These are phyloP conservation scores for Melieria crassipennis DNA, from an alignment of 2,888 invertebrate species.

Conservation along the genomic window DNA sequence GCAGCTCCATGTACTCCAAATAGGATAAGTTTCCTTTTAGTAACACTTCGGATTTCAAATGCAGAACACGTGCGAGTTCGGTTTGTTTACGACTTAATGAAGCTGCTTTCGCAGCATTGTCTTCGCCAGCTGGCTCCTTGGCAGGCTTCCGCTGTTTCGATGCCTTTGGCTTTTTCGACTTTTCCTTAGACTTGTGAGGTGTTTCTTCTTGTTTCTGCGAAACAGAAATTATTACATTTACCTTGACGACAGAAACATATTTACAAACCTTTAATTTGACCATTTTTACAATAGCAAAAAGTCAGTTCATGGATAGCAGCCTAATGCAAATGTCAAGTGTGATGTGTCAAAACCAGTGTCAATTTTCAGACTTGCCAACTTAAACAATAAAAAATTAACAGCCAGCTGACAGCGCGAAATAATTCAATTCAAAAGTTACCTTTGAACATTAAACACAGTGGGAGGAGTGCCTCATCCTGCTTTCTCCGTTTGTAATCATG, in stretches of 20 bases:
- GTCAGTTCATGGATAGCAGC: too few relatives aligned
- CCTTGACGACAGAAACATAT: constrained; percentile 16
- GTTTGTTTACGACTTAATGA: constrained; percentile 48
- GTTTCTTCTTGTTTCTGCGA: constrained; percentile 10
- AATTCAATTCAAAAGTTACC: too few relatives aligned
- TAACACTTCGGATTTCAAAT: constrained; percentile 52
- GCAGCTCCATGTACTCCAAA: constrained; percentile 54
- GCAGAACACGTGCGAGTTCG: constrained; percentile 52
- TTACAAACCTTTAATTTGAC: too few relatives aligned
- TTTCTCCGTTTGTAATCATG: constrained; percentile 36
- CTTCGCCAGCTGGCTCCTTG: constrained; percentile 22
- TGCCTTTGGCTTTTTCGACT: constrained; percentile 32
- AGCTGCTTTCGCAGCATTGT: constrained; percentile 30
- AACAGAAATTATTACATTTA: constrained; percentile 6
- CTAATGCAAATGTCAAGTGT: too few relatives aligned
- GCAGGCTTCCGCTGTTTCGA: constrained; percentile 25
- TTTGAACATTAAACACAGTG: too few relatives aligned
- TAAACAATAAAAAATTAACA: too few relatives aligned
- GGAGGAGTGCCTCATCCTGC: too few relatives aligned
- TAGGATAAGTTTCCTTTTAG: constrained; percentile 52
- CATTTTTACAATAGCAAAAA: too few relatives aligned
- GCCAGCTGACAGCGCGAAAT: too few relatives aligned
- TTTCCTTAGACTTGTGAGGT: constrained; percentile 28
- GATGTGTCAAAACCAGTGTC: too few relatives aligned
- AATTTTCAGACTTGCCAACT: too few relatives aligned